phyloP scores from a whole-genome alignment of 2,113 vertebrate species.

The Oncorhynchus mykiss region DNA sequence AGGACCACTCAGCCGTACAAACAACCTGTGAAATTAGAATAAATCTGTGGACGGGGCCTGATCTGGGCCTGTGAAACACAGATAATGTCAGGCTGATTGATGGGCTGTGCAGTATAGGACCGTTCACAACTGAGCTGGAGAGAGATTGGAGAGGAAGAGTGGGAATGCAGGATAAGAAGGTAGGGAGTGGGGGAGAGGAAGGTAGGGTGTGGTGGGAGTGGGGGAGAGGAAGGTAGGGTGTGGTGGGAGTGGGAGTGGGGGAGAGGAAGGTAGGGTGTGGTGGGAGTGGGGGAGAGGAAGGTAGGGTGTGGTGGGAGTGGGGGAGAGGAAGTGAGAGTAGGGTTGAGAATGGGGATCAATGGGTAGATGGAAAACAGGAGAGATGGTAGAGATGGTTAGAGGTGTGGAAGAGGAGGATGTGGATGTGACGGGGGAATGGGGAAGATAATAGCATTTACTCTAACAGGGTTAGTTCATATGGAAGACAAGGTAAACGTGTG shows the following conservation, averaged over 20 bases:
- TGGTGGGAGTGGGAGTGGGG: no score
- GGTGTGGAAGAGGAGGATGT: not conserved
- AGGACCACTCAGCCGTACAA: conserved; percentile 41
- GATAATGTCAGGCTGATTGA: conserved; percentile 65
- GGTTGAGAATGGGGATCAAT: no score
- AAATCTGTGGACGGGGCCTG: conserved; percentile 55
- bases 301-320: no score
- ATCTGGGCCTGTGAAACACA: conserved; percentile 54
- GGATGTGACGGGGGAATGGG: not conserved
- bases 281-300: no score
- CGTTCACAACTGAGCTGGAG: conserved; percentile 38
- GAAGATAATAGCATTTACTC: not conserved
- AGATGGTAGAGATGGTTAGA: not conserved
- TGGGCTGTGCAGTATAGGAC: conserved; percentile 38
- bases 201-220: no score
- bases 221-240: no score
- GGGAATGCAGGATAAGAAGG: no score
- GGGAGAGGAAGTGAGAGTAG: no score
- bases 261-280: no score
- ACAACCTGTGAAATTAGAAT: conserved; percentile 59
- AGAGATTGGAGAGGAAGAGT: conserved; percentile 8
- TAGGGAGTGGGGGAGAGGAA: no score
- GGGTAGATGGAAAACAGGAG: not conserved
- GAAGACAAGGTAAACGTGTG: not conserved
- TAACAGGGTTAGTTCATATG: not conserved